Evolutionary conservation across 2,888 invertebrate species (phyloP).

Genomic region (Drosophila maculinotata): DNA sequence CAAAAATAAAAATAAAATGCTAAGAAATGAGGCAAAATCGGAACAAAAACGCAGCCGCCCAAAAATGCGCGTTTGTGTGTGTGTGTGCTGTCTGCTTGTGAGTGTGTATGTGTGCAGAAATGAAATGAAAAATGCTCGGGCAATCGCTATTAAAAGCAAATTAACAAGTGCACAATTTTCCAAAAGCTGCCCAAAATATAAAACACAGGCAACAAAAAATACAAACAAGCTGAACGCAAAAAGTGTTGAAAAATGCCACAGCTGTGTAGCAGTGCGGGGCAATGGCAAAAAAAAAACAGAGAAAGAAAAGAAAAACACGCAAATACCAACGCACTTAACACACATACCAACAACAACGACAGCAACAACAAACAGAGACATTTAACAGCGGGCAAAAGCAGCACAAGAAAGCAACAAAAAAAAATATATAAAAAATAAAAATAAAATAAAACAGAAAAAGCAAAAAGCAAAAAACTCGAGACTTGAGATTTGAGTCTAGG

Average conservation of each 20-base stretch:
- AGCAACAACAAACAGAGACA: constrained; percentile 46
- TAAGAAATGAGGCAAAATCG: constrained; percentile 50
- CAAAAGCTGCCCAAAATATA: constrained; percentile 22
- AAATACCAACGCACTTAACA: constrained; percentile 81
- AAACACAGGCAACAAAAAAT: constrained; percentile 20
- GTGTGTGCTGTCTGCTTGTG: constrained; percentile 8
- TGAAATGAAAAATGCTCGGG: constrained; percentile 42
- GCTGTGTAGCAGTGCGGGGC: constrained; percentile 41
- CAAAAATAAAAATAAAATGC: constrained; percentile 42
- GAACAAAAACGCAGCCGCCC: constrained; percentile 64
- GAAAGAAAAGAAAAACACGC: constrained; percentile 50
- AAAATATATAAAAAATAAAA: constrained; percentile 19
- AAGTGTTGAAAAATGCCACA: constrained; percentile 73
- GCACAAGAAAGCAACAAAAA: constrained; percentile 29
- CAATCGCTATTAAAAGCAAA: constrained; percentile 55
- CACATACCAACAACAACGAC: constrained; percentile 64
- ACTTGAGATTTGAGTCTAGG: constrained; percentile 49
- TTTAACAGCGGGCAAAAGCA: constrained; percentile 45
- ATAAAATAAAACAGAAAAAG: constrained; percentile 25
- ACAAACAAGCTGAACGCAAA: constrained; percentile 44
- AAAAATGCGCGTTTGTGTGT: constrained; percentile 40
- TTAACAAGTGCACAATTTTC: constrained; percentile 47
- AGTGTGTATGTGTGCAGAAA: constrained; percentile 33
- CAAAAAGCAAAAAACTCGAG: constrained; percentile 31
- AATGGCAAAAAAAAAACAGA: constrained; percentile 3